Base-by-base conservation (phyloP, 2,888 invertebrate species). In the Drosophila parthenogenetica region DNA sequence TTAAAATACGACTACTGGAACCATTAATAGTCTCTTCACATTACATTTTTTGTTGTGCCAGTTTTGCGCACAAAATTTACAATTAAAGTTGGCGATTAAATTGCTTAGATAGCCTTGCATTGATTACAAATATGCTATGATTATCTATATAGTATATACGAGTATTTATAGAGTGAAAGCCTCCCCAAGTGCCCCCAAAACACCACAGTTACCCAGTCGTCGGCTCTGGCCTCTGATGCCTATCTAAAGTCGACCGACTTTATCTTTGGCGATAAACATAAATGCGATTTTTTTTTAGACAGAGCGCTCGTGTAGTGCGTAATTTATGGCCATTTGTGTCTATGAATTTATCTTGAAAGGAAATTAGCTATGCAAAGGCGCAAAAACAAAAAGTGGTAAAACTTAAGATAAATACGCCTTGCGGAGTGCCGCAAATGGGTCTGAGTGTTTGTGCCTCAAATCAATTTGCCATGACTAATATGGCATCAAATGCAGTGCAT, bases 291-390 rank as follows among this genome's bases (percentile, higher is more conserved):
- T 77, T 35, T 35, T 35, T 13, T 13, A 35, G 35, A 35, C 48
- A 57, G 22, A 43, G 74, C 42, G 39, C 43, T 45, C 65, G 45
- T 40, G 49, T 37, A 51, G 84, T 83, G 82, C 82, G 89, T 83
- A 89, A 89, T 89, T 83, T 83, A 83, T 83, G 86, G 82, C 82
- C 87, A 81, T 81, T 78, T 87, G 49, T 37, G 81, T 54, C 74
- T 84, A 84, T 65, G 89, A 64, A 70, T 84, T 89, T 82, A 89
- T 89, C 89, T 83, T 78, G 86, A 87, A 83, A 83, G 89, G 82
- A 89, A 89, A 83, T 83, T 83, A 81, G 89, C 88, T 79, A 61
- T 72, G 64, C 69, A 72, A 77, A 71, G 48, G 73, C 78, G 59
- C 62, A 73, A 57, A 22, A 46, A 46, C 25, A 10, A 67, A 69